Base-by-base conservation (phyloP, 1,140 invertebrate species). In the Ectropis grisescens region DNA sequence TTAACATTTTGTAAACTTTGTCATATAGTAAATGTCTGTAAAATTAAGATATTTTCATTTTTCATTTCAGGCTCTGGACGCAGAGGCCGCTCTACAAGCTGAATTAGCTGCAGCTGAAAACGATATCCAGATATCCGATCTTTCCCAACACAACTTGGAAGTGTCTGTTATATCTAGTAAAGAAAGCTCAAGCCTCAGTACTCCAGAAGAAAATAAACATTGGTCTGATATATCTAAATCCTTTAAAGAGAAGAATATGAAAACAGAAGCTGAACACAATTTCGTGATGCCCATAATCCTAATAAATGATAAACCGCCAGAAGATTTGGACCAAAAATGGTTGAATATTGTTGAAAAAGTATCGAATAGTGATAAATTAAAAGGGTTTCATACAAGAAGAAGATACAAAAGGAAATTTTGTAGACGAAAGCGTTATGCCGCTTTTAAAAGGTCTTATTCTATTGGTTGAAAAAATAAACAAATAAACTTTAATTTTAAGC, bases 381-480 rank as follows among this genome's bases (percentile, higher is more conserved):
- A 69, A 52, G 52, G 48, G n/a, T 58, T 66, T 42, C 56, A 56
- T 15, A 55, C 57, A 0, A 55, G 60, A 16, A 58, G 58, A 40
- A 64, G 59, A 22, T 66, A 54, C 33, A 75, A 62, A 29, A 35
- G 74, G n/a, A 79, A 56, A 57, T 79, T 71, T 38, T 71, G 67
- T 39, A 58, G 68, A 19, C 62, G 57, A 29, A 55, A 59, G 35
- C 41, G 66, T 5, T 46, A 72, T 39, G 60, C 55, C 3, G 54
- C 51, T 6, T 79, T 68, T 29, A 79, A 79, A 58, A 62, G 74
- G 45, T 79, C 74, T 1, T 79, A 75, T 47, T 66, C 70, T 2
- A 79, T 79, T 22, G 70, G 56, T 22, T 66, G 36, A 53, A n/a
- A n/a, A n/a, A n/a, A n/a, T n/a, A n/a, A n/a, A n/a, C n/a, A n/a